A percentile compares a stretch with the other conserved stretches of the same genome.
These are phyloP conservation scores for Hydrozoanthus tunicans DNA, from an alignment of 64 coral and sea anemone species.

Conservation along the genomic window DNA sequence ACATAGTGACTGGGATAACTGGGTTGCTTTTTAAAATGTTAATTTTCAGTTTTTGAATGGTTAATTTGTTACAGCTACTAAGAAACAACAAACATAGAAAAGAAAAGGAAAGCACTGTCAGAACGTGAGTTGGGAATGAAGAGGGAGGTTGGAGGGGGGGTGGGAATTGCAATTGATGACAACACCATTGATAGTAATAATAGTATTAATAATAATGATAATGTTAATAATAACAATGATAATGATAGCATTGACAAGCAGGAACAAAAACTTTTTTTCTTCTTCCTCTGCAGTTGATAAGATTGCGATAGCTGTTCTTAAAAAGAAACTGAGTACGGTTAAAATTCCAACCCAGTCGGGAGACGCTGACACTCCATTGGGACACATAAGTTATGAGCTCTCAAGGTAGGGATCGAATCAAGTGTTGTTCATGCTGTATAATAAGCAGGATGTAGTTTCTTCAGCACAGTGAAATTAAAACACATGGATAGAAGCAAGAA, in stretches of 20 bases:
- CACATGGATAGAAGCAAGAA: not conserved
- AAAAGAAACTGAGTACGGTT: conserved; percentile 54
- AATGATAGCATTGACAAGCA: not conserved
- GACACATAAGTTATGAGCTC: conserved; percentile 66
- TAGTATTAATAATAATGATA: too few species aligned
- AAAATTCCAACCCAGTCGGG: conserved; percentile 68
- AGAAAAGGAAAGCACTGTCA: too few species aligned
- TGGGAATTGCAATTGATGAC: too few species aligned
- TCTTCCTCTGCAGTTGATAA: conserved; percentile 58
- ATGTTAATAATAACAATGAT: not conserved
- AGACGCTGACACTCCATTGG: conserved; percentile 69
- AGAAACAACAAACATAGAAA: too few species aligned
- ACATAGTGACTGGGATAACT: too few species aligned
- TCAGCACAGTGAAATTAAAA: not conserved
- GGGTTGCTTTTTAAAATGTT: too few species aligned
- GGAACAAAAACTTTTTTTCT: not conserved
- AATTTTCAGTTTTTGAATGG: too few species aligned
- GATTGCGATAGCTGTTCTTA: conserved; percentile 64
- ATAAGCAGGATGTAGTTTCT: not conserved
- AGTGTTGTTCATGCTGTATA: not conserved
- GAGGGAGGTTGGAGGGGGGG: too few species aligned
- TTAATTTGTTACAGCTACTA: too few species aligned
- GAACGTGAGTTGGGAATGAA: too few species aligned
- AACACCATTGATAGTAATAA: too few species aligned
- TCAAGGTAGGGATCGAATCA: conserved; percentile 40